Evolutionary conservation across 1,140 invertebrate species (phyloP).

Genomic region (Monochamus saltuarius): DNA sequence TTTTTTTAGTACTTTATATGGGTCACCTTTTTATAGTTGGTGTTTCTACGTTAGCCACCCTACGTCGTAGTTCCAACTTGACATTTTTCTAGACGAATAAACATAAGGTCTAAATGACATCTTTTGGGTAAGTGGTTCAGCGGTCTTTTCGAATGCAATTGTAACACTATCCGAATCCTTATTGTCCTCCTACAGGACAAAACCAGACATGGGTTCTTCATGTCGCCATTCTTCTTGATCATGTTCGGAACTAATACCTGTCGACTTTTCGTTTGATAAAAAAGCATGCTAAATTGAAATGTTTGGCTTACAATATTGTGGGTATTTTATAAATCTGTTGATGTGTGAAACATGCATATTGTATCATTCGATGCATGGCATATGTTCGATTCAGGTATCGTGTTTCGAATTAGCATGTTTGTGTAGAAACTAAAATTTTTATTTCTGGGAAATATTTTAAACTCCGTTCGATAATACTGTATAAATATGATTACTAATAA

Average conservation of each 20-base stretch:
- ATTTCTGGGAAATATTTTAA: no score
- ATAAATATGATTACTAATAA: no score
- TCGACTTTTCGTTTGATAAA: conserved; percentile 23
- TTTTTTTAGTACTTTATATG: background rate
- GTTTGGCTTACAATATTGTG: background rate
- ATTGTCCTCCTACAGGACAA: conserved; percentile 24
- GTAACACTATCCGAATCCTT: conserved; percentile 37
- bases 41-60: conserved; percentile 4
- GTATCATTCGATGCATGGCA: no score
- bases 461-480: no score
- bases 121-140: conserved; percentile 15
- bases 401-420: no score
- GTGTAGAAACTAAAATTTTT: no score
- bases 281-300: conserved; percentile 18
- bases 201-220: conserved; percentile 33
- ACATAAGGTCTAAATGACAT: conserved; percentile 16
- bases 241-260: conserved; percentile 44
- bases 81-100: conserved; percentile 14
- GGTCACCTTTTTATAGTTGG: conserved; percentile 12
- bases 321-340: no score
- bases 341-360: no score
- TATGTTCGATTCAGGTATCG: no score
- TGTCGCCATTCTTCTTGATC: conserved; percentile 34
- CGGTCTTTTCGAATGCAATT: conserved; percentile 26
- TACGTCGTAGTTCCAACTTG: conserved; percentile 8